A percentile compares a stretch with the other conserved stretches of the same genome.
phyloP scores from a whole-genome alignment of 1,140 invertebrate species.

The Rhizoglyphus robini region DNA sequence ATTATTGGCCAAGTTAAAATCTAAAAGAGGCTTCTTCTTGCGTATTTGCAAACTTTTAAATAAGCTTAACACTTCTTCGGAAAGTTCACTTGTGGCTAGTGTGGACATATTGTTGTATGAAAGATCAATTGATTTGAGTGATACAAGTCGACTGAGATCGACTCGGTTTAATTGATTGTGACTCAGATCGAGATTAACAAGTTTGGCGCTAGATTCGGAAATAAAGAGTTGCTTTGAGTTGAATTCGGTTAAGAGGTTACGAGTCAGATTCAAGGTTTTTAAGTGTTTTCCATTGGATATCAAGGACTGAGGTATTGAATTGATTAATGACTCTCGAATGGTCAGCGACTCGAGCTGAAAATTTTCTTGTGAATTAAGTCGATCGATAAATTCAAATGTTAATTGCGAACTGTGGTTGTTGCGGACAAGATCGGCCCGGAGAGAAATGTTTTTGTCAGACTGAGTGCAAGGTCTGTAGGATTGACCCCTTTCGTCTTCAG shows the following conservation, averaged over 20 bases:
- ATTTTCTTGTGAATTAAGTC: not conserved
- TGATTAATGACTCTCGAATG: not conserved
- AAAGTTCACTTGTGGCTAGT: not conserved
- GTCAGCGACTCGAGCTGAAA: not conserved
- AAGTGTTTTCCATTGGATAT: not conserved
- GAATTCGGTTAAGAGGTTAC: not conserved
- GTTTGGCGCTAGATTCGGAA: not conserved
- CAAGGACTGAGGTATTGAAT: not conserved
- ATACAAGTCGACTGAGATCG: not conserved
- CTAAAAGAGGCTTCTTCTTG: not conserved
- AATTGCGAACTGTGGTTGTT: not conserved
- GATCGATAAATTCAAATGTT: not conserved
- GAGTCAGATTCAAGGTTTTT: not conserved
- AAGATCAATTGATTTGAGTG: not conserved
- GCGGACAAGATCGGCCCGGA: not conserved
- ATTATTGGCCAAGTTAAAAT: slow-evolving; percentile 18
- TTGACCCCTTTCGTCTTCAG: not conserved
- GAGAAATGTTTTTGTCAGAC: not conserved
- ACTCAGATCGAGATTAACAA: not conserved
- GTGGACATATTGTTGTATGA: slow-evolving; percentile 1
- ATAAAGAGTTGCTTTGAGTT: not conserved
- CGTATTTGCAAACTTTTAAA: not conserved
- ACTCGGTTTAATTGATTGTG: slow-evolving; percentile 3
- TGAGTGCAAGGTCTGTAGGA: not conserved
- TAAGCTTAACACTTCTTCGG: not conserved